Evolutionary conservation across 2,113 vertebrate species (phyloP).

Genomic region (Anoplopoma fimbria): DNA sequence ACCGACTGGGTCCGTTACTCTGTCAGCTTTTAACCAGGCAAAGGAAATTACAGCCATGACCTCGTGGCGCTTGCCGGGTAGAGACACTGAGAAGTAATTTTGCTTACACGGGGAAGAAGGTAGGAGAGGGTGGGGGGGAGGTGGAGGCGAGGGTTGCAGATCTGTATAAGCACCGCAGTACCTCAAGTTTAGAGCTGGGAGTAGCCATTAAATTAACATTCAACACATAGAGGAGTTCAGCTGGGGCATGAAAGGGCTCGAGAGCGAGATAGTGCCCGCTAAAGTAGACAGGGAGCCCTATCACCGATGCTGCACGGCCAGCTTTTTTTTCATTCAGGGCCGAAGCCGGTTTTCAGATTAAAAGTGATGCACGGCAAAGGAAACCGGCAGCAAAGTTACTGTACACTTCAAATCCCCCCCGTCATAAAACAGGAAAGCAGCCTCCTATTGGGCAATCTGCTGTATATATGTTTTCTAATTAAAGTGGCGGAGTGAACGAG

Average conservation of each 20-base stretch:
- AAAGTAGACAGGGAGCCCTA: slow-evolving; percentile 45
- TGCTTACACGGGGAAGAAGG: slow-evolving; percentile 51
- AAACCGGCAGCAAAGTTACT: slow-evolving; percentile 14
- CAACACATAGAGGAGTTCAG: slow-evolving; percentile 62
- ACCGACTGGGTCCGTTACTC: slow-evolving; percentile 60
- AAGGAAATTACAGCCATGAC: slow-evolving; percentile 80
- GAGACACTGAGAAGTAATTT: slow-evolving; percentile 71
- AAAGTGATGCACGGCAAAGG: slow-evolving; percentile 20
- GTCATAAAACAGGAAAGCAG: slow-evolving; percentile 21
- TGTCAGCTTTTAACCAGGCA: slow-evolving; percentile 78
- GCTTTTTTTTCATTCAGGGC: slow-evolving; percentile 33
- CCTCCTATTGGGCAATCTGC: neutral
- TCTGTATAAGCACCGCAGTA: slow-evolving; percentile 44
- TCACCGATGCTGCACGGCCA: slow-evolving; percentile 36
- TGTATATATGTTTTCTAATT: slow-evolving; percentile 51
- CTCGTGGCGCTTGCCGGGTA: slow-evolving; percentile 51
- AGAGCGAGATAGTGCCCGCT: slow-evolving; percentile 38
- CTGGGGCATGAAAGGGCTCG: slow-evolving; percentile 62
- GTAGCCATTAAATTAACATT: slow-evolving; percentile 75
- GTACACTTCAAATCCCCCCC: slow-evolving; percentile 1
- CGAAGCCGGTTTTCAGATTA: slow-evolving; percentile 52
- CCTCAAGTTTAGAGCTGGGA: slow-evolving; percentile 48
- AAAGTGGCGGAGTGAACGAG: slow-evolving; percentile 25
- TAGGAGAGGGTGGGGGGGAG: slow-evolving; percentile 29
- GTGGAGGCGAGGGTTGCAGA: slow-evolving; percentile 37